Percentiles rank a stretch among this genome's conserved stretches.
phyloP scores from a whole-genome alignment of 2,888 invertebrate genomes.

The Aphodius granarius region DNA sequence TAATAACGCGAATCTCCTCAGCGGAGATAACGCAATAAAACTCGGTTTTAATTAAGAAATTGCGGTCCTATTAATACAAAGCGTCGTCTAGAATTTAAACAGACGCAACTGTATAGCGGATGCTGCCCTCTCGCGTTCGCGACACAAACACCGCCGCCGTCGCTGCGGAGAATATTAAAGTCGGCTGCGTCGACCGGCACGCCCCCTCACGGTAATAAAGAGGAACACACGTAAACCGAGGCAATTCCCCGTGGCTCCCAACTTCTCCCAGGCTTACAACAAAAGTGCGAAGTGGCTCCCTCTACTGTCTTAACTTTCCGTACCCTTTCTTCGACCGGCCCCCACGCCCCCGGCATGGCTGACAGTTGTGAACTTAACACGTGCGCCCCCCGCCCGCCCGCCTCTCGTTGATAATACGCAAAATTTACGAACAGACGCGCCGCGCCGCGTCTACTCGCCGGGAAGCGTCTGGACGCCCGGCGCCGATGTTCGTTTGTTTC shows the following conservation, averaged over 20 bases:
- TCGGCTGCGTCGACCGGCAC: background rate
- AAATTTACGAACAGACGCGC: background rate
- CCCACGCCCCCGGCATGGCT: background rate
- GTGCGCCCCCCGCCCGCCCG: background rate
- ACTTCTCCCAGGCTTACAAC: slow-evolving; percentile 22
- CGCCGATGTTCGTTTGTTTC: slow-evolving; percentile 1
- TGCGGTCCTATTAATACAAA: slow-evolving; percentile 14
- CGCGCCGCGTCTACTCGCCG: background rate
- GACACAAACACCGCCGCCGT: background rate
- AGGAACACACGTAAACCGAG: slow-evolving; percentile 27
- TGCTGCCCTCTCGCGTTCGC: background rate
- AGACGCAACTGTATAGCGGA: background rate
- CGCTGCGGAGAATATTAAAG: slow-evolving; percentile 7
- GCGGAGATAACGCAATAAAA: slow-evolving; percentile 12
- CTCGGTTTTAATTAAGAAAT: slow-evolving; percentile 14
- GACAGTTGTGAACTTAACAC: slow-evolving; percentile 8
- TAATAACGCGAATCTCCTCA: slow-evolving; percentile 10
- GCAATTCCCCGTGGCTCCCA: slow-evolving; percentile 17
- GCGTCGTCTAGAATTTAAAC: slow-evolving; percentile 11
- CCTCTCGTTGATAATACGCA: slow-evolving; percentile 9
- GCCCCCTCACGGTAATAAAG: slow-evolving; percentile 27
- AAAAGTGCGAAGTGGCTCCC: slow-evolving; percentile 28
- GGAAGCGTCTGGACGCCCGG: background rate
- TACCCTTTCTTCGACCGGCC: background rate
- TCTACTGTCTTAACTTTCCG: slow-evolving; percentile 17